Percentiles rank a stretch among this genome's conserved stretches.
These are phyloP conservation scores for Aptenodytes forsteri DNA, from an alignment of 2,113 vertebrate genomes.

Conservation along the genomic window DNA sequence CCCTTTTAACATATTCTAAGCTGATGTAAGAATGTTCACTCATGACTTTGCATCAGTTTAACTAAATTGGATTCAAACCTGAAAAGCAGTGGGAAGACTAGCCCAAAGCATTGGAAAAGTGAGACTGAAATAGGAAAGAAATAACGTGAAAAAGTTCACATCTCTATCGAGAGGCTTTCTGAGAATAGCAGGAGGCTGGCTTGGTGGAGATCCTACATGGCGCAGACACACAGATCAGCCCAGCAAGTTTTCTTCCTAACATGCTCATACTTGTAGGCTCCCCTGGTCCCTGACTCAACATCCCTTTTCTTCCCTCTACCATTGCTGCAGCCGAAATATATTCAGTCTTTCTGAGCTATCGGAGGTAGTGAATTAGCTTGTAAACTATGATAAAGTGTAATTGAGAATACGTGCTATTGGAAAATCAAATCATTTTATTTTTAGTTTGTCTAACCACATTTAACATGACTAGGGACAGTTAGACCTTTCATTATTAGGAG, in stretches of 20 bases:
- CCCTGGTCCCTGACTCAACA: neutral
- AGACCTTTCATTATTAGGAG: slow-evolving; percentile 65
- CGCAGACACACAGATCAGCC: neutral
- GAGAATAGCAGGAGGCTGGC: neutral
- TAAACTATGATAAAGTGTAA: slow-evolving; percentile 34
- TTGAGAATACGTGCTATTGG: slow-evolving; percentile 45
- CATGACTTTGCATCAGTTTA: neutral
- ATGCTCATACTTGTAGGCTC: neutral
- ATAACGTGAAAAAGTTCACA: neutral
- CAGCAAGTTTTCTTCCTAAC: neutral
- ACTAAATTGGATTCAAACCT: neutral
- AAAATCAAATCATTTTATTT: slow-evolving; percentile 52
- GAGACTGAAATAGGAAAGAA: neutral
- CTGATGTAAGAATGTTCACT: neutral
- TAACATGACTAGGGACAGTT: slow-evolving; percentile 50
- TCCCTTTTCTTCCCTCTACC: neutral
- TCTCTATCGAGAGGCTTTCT: neutral
- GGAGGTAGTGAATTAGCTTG: slow-evolving; percentile 23
- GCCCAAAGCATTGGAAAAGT: neutral
- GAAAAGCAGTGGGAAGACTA: neutral
- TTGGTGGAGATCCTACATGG: neutral
- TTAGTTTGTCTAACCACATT: slow-evolving; percentile 53
- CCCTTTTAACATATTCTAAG: neutral
- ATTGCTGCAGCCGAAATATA: neutral
- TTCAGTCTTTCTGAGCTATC: slow-evolving; percentile 3